These are phyloP conservation scores for Heliornis fulica DNA, from an alignment of 2,113 vertebrate species.

Conservation along the genomic window DNA sequence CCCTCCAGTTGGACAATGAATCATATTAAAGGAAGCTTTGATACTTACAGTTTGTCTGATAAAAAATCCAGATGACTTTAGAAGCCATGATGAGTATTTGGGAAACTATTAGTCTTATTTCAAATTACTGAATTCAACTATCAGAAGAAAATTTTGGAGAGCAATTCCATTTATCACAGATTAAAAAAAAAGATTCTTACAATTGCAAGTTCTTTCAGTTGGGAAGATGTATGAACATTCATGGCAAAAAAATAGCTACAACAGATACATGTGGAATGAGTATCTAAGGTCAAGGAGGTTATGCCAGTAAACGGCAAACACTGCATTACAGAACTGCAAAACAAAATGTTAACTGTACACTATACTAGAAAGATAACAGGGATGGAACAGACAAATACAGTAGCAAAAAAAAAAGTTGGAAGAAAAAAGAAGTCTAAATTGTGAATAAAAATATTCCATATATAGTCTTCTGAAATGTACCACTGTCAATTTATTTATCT, in stretches of 20 bases:
- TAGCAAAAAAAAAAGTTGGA: neutral
- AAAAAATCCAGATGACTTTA: conserved; percentile 41
- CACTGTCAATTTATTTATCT: neutral
- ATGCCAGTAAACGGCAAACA: neutral
- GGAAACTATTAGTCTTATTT: conserved; percentile 6
- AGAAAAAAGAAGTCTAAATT: neutral
- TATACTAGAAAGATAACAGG: neutral
- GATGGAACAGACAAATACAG: neutral
- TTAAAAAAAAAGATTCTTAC: neutral
- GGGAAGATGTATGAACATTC: neutral
- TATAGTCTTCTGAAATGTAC: neutral
- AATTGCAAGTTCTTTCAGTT: neutral
- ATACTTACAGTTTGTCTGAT: conserved; percentile 16
- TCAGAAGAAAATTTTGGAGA: neutral
- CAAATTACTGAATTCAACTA: conserved; percentile 4
- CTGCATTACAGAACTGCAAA: neutral
- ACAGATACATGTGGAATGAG: neutral
- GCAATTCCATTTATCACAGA: neutral
- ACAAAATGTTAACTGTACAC: neutral
- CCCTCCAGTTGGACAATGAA: conserved; percentile 12
- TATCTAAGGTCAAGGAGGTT: neutral
- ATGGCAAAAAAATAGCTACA: neutral
- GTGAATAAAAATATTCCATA: neutral
- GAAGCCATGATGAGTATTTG: conserved; percentile 27
- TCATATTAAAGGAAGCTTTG: conserved; percentile 17